Conservation (phyloP, 92 coral and sea anemone genomes). For the Porites rus region DNA sequence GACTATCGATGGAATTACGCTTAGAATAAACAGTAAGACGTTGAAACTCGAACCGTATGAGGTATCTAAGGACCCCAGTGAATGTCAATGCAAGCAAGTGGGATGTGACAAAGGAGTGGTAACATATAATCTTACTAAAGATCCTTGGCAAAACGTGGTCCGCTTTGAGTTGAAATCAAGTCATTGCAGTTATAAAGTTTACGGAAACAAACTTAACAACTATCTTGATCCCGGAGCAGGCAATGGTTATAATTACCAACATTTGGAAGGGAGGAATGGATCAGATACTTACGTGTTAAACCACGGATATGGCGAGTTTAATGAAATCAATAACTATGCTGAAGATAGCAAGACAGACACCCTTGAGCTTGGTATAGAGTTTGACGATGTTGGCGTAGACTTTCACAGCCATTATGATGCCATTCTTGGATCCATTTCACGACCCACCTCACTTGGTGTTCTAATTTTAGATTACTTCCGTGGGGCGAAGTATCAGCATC, state of each 20-base stretch:
- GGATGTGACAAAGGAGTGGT: background rate
- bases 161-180: conserved; percentile 63
- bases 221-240: conserved; percentile 64
- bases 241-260: conserved; percentile 4
- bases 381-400: conserved; percentile 37
- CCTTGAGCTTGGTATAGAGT: conserved; percentile 51
- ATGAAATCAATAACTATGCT: conserved; percentile 31
- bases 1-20: conserved; percentile 56
- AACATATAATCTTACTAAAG: conserved; percentile 12
- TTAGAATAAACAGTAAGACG: background rate
- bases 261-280: conserved; percentile 51
- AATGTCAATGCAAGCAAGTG: conserved; percentile 40
- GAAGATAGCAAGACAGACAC: conserved; percentile 48
- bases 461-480: conserved; percentile 23
- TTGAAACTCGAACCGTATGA: conserved; percentile 49
- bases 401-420: conserved; percentile 46
- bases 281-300: background rate
- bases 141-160: conserved; percentile 58
- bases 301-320: too few relatives aligned
- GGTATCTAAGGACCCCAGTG: conserved; percentile 55
- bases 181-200: conserved; percentile 6
- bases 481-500: conserved; percentile 44
- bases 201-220: conserved; percentile 55
- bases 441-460: conserved; percentile 53
- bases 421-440: conserved; percentile 36